Percentiles rank a stretch among this genome's conserved stretches.
Conservation (phyloP, 1,140 invertebrate species). For the Drosophila simulans region DNA sequence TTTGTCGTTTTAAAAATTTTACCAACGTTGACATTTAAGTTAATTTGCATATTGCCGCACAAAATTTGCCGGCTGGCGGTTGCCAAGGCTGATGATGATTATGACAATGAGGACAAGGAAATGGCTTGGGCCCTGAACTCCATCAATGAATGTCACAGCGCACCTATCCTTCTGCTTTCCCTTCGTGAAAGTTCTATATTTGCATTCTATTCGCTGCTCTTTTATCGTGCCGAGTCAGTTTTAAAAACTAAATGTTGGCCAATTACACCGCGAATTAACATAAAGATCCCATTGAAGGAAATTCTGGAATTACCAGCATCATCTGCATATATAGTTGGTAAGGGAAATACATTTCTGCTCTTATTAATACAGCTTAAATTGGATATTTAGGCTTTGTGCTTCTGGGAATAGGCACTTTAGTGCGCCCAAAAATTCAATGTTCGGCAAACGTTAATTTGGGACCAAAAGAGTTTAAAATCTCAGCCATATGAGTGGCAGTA, state of each 20-base stretch:
- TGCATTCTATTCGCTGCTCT: slow-evolving; percentile 13
- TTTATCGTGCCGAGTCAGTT: slow-evolving; percentile 28
- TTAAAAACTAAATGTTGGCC: slow-evolving; percentile 69
- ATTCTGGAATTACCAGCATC: slow-evolving; percentile 16
- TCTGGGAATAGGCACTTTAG: background rate
- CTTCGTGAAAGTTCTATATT: slow-evolving; percentile 10
- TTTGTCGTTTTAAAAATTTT: slow-evolving; percentile 60
- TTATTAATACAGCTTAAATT: background rate
- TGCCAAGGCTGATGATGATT: slow-evolving; percentile 34
- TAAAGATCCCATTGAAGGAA: slow-evolving; percentile 45
- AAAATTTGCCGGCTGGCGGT: slow-evolving; percentile 38
- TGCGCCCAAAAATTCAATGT: too few relatives aligned
- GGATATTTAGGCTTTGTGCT: background rate
- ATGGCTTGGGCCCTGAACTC: slow-evolving; percentile 24
- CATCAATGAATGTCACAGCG: slow-evolving; percentile 5
- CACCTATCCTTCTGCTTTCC: background rate
- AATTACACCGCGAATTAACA: slow-evolving; percentile 67
- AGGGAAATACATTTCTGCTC: background rate
- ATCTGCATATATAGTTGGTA: slow-evolving; percentile 26
- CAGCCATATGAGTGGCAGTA: slow-evolving; percentile 8
- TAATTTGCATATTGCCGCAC: slow-evolving; percentile 75
- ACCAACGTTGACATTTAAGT: slow-evolving; percentile 74
- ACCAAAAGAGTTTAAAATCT: slow-evolving; percentile 16
- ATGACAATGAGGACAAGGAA: slow-evolving; percentile 26
- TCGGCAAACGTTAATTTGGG: background rate